These are phyloP conservation scores for Diorhabda sublineata DNA, from an alignment of 1,140 invertebrate species.

Conservation along the genomic window DNA sequence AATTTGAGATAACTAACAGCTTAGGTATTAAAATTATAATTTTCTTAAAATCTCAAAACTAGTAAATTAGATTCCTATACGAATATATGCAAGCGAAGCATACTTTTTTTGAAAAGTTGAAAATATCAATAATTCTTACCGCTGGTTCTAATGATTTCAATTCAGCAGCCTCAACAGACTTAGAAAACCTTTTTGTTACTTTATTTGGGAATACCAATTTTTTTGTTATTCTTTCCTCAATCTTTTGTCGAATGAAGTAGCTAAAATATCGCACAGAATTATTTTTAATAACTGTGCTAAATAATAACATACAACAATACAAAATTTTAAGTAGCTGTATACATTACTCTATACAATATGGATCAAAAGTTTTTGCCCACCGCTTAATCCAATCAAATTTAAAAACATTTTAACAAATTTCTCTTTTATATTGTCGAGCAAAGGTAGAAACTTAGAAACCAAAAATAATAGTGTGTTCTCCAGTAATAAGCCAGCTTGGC, in stretches of 20 bases:
- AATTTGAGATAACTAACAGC: too few species aligned
- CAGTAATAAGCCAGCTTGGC: too few species aligned
- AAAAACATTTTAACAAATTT: too few species aligned
- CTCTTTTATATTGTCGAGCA: too few species aligned
- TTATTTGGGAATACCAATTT: conserved; percentile 92
- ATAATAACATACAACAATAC: background rate
- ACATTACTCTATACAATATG: too few species aligned
- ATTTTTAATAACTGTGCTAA: background rate
- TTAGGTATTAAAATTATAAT: background rate
- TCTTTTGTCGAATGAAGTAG: conserved; percentile 78
- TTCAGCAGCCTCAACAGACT: conserved; percentile 68
- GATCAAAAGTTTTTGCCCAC: too few species aligned
- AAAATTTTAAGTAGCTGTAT: background rate
- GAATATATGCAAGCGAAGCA: too few species aligned
- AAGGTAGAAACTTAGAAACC: too few species aligned
- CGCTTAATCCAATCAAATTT: too few species aligned
- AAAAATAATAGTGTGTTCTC: too few species aligned
- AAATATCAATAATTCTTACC: conserved; percentile 50
- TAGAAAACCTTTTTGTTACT: conserved; percentile 75
- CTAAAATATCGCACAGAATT: conserved; percentile 49
- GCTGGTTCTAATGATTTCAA: conserved; percentile 83
- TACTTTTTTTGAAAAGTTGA: too few species aligned
- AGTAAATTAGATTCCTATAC: too few species aligned
- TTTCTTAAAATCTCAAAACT: background rate
- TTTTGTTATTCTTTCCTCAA: conserved; percentile 79